These are phyloP conservation scores for Drosophila suzukii DNA, from an alignment of 1,140 invertebrate genomes.

Conservation along the genomic window DNA sequence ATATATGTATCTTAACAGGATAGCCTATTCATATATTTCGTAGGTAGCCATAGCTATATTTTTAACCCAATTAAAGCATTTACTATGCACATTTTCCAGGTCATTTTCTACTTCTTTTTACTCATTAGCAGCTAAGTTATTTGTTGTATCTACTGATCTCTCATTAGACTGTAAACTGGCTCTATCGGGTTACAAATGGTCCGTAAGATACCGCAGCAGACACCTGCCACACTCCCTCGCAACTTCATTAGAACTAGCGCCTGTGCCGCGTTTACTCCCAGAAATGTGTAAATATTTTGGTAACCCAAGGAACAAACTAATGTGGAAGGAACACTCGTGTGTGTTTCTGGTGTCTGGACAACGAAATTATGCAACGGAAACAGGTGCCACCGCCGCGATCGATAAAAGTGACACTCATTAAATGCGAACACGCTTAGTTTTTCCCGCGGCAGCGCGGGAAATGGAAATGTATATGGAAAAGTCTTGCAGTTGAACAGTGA, in stretches of 20 bases:
- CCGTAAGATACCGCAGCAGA: constrained; percentile 29
- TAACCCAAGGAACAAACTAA: constrained; percentile 28
- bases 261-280: constrained; percentile 15
- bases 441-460: constrained; percentile 34
- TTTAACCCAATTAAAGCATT: not conserved
- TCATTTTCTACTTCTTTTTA: not conserved
- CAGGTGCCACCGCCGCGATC: constrained; percentile 57
- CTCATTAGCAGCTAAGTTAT: constrained; percentile 58
- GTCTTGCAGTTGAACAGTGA: constrained; percentile 32
- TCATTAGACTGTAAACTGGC: constrained; percentile 47
- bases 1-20: too few species aligned
- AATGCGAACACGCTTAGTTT: constrained; percentile 44
- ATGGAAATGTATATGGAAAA: constrained; percentile 38
- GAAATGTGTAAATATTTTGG: constrained; percentile 66
- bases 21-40: too few species aligned
- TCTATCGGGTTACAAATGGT: constrained; percentile 37
- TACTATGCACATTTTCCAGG: constrained; percentile 11
- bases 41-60: not conserved
- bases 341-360: constrained; percentile 13
- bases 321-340: constrained; percentile 10
- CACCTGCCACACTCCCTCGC: constrained; percentile 67
- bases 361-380: constrained; percentile 70
- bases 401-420: constrained; percentile 60
- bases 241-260: constrained; percentile 74
- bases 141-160: constrained; percentile 21